A percentile compares a stretch with the other conserved stretches of the same genome.
Conservation (phyloP, 2,113 vertebrate genomes). For the Rhabdornis inornatus region DNA sequence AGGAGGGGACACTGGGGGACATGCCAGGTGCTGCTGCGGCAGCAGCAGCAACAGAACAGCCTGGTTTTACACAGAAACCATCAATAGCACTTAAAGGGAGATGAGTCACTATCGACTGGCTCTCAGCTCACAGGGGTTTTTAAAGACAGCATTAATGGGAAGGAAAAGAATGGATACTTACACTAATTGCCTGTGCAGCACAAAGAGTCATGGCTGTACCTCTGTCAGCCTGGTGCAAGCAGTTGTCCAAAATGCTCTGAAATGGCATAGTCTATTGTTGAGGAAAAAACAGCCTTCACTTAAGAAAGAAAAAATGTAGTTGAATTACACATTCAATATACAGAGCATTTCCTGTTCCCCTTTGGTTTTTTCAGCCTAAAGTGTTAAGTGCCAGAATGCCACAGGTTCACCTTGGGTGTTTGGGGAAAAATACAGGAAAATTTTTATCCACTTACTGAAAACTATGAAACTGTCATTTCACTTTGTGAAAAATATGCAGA, state of each 20-base stretch:
- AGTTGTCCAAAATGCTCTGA: background rate
- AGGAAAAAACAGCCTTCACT: background rate
- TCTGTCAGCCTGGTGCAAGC: background rate
- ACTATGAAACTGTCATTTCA: background rate
- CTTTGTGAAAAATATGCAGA: background rate
- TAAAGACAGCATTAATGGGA: background rate
- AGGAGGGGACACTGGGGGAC: background rate
- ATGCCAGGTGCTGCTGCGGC: accelerated
- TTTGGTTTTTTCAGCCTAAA: background rate
- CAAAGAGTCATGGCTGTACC: background rate
- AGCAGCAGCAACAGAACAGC: background rate
- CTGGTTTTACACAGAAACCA: accelerated
- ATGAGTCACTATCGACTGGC: background rate
- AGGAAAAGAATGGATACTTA: background rate
- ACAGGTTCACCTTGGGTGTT: background rate
- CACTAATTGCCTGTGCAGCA: background rate
- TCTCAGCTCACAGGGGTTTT: background rate
- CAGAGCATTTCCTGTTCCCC: background rate
- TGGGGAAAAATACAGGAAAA: background rate
- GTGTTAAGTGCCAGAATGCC: background rate
- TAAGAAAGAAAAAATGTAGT: background rate
- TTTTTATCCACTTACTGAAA: background rate
- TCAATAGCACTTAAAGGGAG: background rate
- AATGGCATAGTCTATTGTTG: background rate
- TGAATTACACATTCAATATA: background rate